Base-by-base conservation (phyloP, 2,888 invertebrate genomes). In the Belgica antarctica region DNA sequence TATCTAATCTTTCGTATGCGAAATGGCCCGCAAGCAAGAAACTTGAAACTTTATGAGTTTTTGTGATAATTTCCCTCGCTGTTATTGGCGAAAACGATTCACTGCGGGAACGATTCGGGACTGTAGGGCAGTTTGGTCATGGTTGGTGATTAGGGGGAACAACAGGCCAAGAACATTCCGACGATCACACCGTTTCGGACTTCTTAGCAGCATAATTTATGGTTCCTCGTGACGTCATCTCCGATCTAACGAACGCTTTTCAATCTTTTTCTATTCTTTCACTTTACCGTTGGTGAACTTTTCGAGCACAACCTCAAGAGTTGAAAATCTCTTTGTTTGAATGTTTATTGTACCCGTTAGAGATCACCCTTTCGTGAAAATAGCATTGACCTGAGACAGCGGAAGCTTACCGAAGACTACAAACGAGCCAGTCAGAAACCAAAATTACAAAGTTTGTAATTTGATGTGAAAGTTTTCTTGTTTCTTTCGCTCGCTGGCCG, bases 331-430 rank as follows among this genome's bases (percentile, higher is more conserved):
- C 15, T 41, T 41, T 15, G 12, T 41, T n/a, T 41, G 41, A 15
- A 12, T 41, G 41, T 15, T 41, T 34, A 12, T 41, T 41, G 28
- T 8, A 15, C 34, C 57, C 65, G 57, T 68, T 57, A 68, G 27
- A 22, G 46, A 15, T 52, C 68, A 68, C 15, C 68, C 68, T 68
- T 31, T 68, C 34, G 68, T n/a, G 68, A 68, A 68, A 68, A 68
- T 68, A 31, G 25, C 59, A 59, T 22, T 66, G 66, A 66, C 66
- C 66, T 28, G 28, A 66, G 25, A 28, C 62, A 34, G n/a, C n/a
- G 62, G 34, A 25, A 36, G 65, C 28, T 22, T n/a, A 24, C 1
- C n/a, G 27, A 47, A 27, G 46, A 47, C 22, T 15, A 62, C n/a
- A 25, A 5, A 62, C 31, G 27, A 15, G n/a, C n/a, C n/a, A 34